A percentile compares a stretch with the other conserved stretches of the same genome.
These are phyloP conservation scores for Litoditis marina DNA, from an alignment of 2,888 invertebrate genomes.

Conservation along the genomic window DNA sequence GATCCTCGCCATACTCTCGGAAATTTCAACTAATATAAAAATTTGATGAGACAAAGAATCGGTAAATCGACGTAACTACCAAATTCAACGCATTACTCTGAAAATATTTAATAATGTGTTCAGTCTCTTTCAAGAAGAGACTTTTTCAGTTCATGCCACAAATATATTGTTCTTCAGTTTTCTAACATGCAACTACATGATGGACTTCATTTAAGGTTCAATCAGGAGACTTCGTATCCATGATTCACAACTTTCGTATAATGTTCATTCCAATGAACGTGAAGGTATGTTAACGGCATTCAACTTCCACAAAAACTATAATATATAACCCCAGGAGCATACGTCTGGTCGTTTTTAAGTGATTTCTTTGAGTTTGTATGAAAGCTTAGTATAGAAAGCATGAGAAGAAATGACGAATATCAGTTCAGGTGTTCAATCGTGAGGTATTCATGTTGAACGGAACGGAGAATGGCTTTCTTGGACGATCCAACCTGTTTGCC, in stretches of 20 bases:
- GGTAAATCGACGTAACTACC: too few species aligned
- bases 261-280: conserved; percentile 57
- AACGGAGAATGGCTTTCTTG: conserved; percentile 45
- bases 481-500: conserved; percentile 50
- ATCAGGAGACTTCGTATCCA: conserved; percentile 49
- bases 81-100: neutral
- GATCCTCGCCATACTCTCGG: too few species aligned
- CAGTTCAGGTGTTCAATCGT: conserved; percentile 54
- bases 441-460: conserved; percentile 58
- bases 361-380: too few species aligned
- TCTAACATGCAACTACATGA: neutral
- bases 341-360: too few species aligned
- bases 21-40: too few species aligned
- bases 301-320: too few species aligned
- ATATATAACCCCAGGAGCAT: too few species aligned
- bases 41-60: too few species aligned
- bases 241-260: conserved; percentile 55
- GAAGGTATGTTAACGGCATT: conserved; percentile 24
- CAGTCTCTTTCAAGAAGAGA: conserved; percentile 7
- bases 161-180: too few species aligned
- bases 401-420: too few species aligned
- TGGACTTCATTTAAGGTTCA: conserved; percentile 37
- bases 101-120: neutral
- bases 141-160: too few species aligned
- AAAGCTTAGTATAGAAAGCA: too few species aligned